These are phyloP conservation scores for Panzeria rudis DNA, from an alignment of 2,888 invertebrate genomes.

Conservation along the genomic window DNA sequence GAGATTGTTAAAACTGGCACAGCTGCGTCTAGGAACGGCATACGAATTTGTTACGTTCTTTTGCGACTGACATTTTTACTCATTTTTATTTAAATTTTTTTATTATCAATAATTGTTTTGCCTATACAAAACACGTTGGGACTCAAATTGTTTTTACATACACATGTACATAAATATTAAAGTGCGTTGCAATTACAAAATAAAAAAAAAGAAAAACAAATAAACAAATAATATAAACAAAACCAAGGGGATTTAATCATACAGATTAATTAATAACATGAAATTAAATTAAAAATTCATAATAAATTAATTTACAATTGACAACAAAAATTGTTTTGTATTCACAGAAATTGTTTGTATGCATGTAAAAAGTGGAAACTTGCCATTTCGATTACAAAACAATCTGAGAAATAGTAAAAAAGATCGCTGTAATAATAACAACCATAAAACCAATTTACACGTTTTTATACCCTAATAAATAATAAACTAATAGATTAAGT, in stretches of 20 bases:
- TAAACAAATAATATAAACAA: conserved; percentile 19
- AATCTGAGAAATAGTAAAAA: conserved; percentile 27
- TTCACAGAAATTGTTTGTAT: conserved; percentile 42
- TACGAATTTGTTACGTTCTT: too few relatives aligned
- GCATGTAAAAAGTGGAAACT: conserved; percentile 29
- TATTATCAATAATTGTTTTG: background rate
- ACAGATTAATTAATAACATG: background rate
- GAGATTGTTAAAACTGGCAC: too few relatives aligned
- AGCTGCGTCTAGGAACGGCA: too few relatives aligned
- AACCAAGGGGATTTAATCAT: conserved; percentile 24
- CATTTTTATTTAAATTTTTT: background rate
- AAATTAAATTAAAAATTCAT: conserved; percentile 6
- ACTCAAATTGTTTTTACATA: background rate
- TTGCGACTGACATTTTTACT: too few relatives aligned
- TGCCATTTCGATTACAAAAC: conserved; percentile 19
- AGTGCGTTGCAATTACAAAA: conserved; percentile 36
- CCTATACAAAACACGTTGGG: background rate
- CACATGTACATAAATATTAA: background rate
- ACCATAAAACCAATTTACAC: conserved; percentile 2
- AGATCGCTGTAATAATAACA: conserved; percentile 7
- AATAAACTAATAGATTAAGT: background rate
- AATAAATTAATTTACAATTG: conserved; percentile 7
- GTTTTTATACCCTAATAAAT: conserved; percentile 11
- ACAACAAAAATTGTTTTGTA: background rate
- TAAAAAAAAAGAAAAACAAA: too few relatives aligned